A percentile compares a stretch with the other conserved stretches of the same genome.
phyloP scores from a whole-genome alignment of 92 coral and sea anemone species.

The Porites divaricata region DNA sequence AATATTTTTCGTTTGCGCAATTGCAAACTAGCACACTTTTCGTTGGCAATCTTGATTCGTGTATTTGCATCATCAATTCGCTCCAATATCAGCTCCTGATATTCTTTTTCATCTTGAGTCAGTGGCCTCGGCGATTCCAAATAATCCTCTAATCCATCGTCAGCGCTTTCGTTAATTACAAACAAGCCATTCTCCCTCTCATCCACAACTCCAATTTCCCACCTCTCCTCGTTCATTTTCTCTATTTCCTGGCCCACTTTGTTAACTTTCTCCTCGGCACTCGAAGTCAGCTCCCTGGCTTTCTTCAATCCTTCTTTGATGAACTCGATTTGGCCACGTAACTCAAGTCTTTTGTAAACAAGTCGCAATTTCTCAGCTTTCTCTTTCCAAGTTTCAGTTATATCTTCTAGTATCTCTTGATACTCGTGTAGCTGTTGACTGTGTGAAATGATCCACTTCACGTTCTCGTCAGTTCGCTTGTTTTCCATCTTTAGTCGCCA shows the following conservation, averaged over 20 bases:
- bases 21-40: neutral
- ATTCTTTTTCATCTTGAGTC: neutral
- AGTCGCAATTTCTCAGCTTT: constrained; percentile 23
- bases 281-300: constrained; percentile 20
- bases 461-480: constrained; percentile 12
- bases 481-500: constrained; percentile 23
- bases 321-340: constrained; percentile 7
- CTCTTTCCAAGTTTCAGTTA: constrained; percentile 6
- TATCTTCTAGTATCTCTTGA: constrained; percentile 10
- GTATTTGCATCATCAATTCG: constrained; percentile 6
- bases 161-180: neutral
- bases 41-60: constrained; percentile 6
- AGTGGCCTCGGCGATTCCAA: neutral
- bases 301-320: constrained; percentile 30
- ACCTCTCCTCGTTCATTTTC: constrained; percentile 17
- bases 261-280: constrained; percentile 16
- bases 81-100: constrained; percentile 12
- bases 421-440: constrained; percentile 17
- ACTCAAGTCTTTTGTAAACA: constrained; percentile 32
- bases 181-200: neutral
- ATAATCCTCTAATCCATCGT: neutral
- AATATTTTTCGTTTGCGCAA: constrained; percentile 21
- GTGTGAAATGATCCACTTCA: constrained; percentile 5
- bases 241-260: constrained; percentile 18
- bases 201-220: constrained; percentile 15